Conservation (phyloP, 1,140 invertebrate genomes). For the Formica selysi region DNA sequence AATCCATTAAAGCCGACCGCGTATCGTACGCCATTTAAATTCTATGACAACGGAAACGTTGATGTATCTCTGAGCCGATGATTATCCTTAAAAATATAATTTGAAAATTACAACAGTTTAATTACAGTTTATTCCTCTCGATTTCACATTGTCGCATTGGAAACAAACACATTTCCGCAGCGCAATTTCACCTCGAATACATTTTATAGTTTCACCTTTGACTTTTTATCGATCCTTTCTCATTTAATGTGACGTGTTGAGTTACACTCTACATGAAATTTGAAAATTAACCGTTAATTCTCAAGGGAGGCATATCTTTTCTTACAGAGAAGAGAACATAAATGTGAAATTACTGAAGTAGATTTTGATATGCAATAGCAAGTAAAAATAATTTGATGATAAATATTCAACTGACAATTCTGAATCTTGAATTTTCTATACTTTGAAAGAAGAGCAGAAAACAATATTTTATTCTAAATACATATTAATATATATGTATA, state of each 20-base stretch:
- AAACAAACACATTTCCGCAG: conserved; percentile 4
- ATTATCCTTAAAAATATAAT: neutral
- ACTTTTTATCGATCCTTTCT: conserved; percentile 26
- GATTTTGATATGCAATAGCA: neutral
- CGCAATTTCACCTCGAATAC: neutral
- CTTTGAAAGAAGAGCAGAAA: neutral
- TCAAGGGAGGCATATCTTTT: neutral
- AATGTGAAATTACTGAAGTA: conserved; percentile 28
- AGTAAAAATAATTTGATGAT: neutral
- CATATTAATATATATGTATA: neutral
- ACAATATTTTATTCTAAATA: neutral
- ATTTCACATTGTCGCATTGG: neutral
- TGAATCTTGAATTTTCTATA: neutral
- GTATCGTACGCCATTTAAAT: neutral
- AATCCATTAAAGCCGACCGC: conserved; percentile 31
- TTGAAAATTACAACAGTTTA: neutral
- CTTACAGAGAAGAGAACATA: no score
- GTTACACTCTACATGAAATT: neutral
- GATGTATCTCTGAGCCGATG: neutral
- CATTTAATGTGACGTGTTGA: neutral
- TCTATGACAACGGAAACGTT: neutral
- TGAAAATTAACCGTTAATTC: neutral
- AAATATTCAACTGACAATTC: neutral
- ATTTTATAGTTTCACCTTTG: conserved; percentile 33
- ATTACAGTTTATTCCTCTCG: neutral